Conservation (phyloP, 1,140 invertebrate species). For the Drosophila punjabiensis region DNA sequence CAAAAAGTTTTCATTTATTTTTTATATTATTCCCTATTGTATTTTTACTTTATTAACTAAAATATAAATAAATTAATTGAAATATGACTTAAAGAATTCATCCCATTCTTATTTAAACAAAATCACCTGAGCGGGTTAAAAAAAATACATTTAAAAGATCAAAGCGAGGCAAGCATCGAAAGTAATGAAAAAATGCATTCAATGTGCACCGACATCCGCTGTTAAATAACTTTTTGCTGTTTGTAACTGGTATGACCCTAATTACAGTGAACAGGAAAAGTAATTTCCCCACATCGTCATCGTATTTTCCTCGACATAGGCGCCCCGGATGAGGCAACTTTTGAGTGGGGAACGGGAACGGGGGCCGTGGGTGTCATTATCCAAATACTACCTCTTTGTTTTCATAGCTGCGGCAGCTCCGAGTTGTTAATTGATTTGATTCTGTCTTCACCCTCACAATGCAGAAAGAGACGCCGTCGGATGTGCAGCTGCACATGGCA, state of each 20-base stretch:
- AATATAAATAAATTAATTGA: neutral
- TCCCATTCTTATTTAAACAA: too few relatives aligned
- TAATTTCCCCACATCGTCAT: conserved; percentile 44
- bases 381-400: conserved; percentile 49
- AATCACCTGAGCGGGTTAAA: neutral
- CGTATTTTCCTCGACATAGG: conserved; percentile 9
- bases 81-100: too few relatives aligned
- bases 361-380: conserved; percentile 35
- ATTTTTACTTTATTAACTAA: neutral
- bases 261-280: conserved; percentile 61
- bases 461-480: conserved; percentile 96
- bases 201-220: conserved; percentile 58
- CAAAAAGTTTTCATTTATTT: neutral
- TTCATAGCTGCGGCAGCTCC: conserved; percentile 52
- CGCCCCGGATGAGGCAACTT: conserved; percentile 24
- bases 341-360: neutral
- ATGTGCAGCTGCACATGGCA: conserved; percentile 95
- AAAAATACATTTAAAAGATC: neutral
- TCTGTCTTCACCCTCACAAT: conserved; percentile 53
- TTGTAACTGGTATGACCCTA: conserved; percentile 43
- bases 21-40: neutral
- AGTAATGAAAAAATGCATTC: conserved; percentile 56
- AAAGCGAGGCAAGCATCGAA: neutral
- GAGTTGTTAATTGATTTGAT: conserved; percentile 69
- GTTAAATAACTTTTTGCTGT: conserved; percentile 40